Conservation (phyloP, 2,888 invertebrate genomes). For the Tortrix viridana region DNA sequence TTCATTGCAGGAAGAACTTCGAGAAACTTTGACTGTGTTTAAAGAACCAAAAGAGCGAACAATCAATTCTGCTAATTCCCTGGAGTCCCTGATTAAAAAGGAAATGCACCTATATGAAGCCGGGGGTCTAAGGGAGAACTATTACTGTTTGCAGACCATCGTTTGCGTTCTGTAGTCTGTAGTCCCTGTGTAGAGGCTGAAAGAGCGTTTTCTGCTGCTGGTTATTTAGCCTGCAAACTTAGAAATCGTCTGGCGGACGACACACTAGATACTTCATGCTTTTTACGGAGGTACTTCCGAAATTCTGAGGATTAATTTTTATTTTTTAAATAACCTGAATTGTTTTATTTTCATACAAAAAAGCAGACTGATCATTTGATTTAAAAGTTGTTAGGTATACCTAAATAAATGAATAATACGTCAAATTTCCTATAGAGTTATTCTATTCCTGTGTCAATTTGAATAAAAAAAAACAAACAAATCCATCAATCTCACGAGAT, state of each 20-base stretch:
- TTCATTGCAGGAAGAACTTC: neutral
- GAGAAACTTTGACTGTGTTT: neutral
- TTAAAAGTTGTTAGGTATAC: no score
- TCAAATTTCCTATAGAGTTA: no score
- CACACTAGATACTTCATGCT: constrained; percentile 18
- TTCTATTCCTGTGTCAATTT: no score
- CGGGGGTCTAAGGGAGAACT: constrained; percentile 20
- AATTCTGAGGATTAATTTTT: no score
- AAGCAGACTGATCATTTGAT: no score
- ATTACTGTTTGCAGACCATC: constrained; percentile 8
- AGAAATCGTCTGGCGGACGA: constrained; percentile 24
- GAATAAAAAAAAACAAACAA: no score
- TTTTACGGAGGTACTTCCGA: constrained; percentile 30
- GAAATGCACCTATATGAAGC: constrained; percentile 25
- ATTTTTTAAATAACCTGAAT: no score
- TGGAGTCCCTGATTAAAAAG: constrained; percentile 1
- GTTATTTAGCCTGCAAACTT: constrained; percentile 23
- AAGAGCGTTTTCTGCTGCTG: constrained; percentile 31
- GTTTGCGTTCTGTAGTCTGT: constrained; percentile 13
- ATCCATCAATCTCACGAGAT: no score
- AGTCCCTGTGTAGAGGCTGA: constrained; percentile 27
- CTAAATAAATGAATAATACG: no score
- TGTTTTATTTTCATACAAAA: no score
- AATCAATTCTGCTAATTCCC: neutral
- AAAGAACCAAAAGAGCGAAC: neutral